These are phyloP conservation scores for Amblyraja radiata DNA, from an alignment of 2,797 vertebrate species.

Conservation along the genomic window DNA sequence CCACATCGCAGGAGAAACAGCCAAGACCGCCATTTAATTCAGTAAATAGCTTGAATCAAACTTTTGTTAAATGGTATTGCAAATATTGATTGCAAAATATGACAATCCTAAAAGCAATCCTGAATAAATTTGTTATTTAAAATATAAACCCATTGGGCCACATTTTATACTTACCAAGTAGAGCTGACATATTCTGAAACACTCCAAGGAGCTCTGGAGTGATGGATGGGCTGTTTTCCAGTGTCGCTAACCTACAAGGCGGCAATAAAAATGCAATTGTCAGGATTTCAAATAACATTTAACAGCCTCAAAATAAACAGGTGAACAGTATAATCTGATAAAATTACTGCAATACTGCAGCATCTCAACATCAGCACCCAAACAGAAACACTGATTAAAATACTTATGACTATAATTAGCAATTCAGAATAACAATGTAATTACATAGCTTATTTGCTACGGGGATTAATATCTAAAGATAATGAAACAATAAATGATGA, in stretches of 20 bases:
- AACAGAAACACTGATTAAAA: not conserved
- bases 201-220: constrained; percentile 85
- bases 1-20: not conserved
- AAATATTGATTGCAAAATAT: not conserved
- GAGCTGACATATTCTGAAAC: constrained; percentile 93
- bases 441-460: constrained; percentile 16
- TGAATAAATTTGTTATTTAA: not conserved
- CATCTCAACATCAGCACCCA: not conserved
- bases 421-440: constrained; percentile 7
- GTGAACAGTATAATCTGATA: constrained; percentile 38
- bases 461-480: not conserved
- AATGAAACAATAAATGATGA: not conserved
- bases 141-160: not conserved
- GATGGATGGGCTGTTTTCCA: constrained; percentile 85
- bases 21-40: not conserved
- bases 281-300: not conserved
- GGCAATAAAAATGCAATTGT: constrained; percentile 37
- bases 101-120: not conserved
- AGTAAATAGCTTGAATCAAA: not conserved
- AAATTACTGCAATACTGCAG: not conserved
- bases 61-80: not conserved
- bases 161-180: constrained; percentile 73
- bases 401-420: not conserved
- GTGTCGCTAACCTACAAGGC: constrained; percentile 80
- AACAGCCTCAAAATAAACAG: constrained; percentile 12